Conservation (phyloP, 1,140 invertebrate species). For the Yoshiicerus persimilis region DNA sequence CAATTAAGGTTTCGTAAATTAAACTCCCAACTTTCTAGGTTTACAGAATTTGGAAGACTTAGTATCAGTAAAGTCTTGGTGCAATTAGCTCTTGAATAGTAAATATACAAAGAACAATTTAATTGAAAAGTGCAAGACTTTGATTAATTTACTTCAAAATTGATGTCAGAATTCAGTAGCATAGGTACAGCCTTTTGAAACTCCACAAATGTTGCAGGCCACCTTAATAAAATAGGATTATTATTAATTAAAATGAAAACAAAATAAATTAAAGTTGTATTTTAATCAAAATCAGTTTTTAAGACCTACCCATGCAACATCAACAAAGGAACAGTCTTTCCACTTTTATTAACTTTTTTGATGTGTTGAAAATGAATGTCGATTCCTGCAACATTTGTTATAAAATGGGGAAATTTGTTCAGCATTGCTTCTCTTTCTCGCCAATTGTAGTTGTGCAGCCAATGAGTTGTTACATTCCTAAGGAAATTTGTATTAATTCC, state of each 20-base stretch:
- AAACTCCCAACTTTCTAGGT: too few species aligned
- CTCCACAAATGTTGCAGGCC: constrained; percentile 62
- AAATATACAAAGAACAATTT: too few species aligned
- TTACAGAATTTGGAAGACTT: too few species aligned
- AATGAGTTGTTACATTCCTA: constrained; percentile 66
- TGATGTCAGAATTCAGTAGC: constrained; percentile 64
- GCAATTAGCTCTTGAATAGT: too few species aligned
- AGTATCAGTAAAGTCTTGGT: too few species aligned
- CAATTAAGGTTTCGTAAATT: too few species aligned
- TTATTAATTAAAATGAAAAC: not conserved
- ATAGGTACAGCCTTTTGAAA: constrained; percentile 60
- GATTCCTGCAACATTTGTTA: constrained; percentile 66
- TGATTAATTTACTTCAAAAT: constrained; percentile 66
- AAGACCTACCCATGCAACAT: constrained; percentile 57
- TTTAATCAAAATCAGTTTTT: too few species aligned
- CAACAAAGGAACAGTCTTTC: constrained; percentile 55
- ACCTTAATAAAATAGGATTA: constrained; percentile 46
- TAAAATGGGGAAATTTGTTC: constrained; percentile 73
- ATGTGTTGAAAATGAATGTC: constrained; percentile 73
- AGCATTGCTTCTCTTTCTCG: constrained; percentile 64
- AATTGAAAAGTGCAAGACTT: too few species aligned
- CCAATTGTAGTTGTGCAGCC: constrained; percentile 77
- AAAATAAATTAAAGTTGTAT: too few species aligned
- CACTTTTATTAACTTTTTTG: not conserved
- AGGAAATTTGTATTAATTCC: constrained; percentile 56